phyloP scores from a whole-genome alignment of 2,888 invertebrate species.

The Gonocerus acuteangulatus region DNA sequence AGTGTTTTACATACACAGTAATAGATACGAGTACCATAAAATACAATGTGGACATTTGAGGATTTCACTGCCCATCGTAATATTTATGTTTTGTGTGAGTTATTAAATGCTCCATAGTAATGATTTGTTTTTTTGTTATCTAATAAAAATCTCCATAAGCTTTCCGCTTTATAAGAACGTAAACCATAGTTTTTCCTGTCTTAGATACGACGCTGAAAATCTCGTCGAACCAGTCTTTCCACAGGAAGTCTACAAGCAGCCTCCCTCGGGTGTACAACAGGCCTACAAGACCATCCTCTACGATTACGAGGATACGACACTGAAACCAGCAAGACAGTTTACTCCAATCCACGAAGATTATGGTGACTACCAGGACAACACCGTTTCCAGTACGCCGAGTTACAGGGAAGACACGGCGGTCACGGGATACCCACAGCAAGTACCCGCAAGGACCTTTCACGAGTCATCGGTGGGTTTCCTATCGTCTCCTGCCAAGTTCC shows the following conservation, averaged over 20 bases:
- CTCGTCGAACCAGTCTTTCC: slow-evolving; percentile 23
- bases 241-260: slow-evolving; percentile 23
- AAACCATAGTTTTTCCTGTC: not conserved
- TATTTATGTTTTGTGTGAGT: no score
- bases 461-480: not conserved
- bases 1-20: no score
- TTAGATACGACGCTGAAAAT: slow-evolving; percentile 32
- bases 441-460: not conserved
- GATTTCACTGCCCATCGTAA: no score
- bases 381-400: slow-evolving; percentile 5
- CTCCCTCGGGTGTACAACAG: slow-evolving; percentile 3
- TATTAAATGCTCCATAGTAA: no score
- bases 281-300: slow-evolving; percentile 21
- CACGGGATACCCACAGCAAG: not conserved
- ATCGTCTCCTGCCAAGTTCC: not conserved
- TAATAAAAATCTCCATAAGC: no score
- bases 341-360: slow-evolving; percentile 31
- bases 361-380: slow-evolving; percentile 5
- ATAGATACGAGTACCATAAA: no score
- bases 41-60: no score
- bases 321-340: slow-evolving; percentile 6
- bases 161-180: no score
- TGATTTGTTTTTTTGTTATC: no score
- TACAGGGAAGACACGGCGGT: not conserved
- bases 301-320: not conserved